phyloP scores from a whole-genome alignment of 2,888 invertebrate species.

The Heliconius hortense region DNA sequence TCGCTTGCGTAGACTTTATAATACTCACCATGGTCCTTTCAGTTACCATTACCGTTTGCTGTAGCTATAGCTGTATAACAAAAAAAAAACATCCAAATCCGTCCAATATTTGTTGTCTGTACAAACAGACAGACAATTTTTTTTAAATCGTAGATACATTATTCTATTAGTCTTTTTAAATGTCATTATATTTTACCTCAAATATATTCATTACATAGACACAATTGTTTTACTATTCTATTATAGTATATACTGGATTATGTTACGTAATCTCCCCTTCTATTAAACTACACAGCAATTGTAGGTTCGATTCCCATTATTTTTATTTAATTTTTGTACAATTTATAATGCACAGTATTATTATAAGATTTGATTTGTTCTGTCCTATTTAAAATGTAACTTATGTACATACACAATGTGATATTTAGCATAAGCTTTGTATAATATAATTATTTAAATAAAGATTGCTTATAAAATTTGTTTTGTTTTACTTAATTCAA shows the following conservation, averaged over 20 bases:
- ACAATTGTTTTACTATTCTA: too few species aligned
- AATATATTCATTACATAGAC: background rate
- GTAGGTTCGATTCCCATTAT: background rate
- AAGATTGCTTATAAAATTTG: background rate
- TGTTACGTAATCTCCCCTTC: background rate
- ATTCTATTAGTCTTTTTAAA: background rate
- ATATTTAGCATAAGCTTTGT: conserved; percentile 24
- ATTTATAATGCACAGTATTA: background rate
- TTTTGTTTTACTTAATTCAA: background rate
- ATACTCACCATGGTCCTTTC: too few species aligned
- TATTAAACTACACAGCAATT: background rate
- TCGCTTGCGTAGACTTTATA: too few species aligned
- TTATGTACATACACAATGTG: conserved; percentile 17
- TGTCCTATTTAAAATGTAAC: conserved; percentile 1
- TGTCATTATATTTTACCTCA: background rate
- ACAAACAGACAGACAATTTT: background rate
- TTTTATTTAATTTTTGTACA: background rate
- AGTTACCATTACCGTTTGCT: too few species aligned
- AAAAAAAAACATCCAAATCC: background rate
- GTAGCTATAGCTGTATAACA: too few species aligned
- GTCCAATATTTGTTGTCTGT: background rate
- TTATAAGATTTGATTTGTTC: background rate
- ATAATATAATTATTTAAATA: conserved; percentile 10
- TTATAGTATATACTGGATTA: background rate
- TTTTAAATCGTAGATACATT: too few species aligned